Evolutionary conservation across 2,888 invertebrate genomes (phyloP), one percentile per base, ranked within the genome.

Genomic region (Tenthredo notha): DNA sequence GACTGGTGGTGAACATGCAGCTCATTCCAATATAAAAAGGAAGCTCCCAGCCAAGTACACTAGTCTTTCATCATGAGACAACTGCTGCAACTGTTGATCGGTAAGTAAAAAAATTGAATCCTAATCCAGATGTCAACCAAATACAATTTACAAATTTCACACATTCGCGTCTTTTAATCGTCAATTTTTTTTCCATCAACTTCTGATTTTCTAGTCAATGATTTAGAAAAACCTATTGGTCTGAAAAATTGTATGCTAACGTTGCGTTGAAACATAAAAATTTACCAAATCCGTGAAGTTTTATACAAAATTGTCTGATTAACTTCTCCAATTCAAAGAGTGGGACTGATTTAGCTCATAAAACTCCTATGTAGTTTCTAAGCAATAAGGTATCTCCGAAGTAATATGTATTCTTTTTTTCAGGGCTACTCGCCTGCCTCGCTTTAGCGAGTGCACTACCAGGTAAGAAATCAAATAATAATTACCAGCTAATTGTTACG

Each of bases 1-100:
- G 72, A 50, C 87, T 85, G 88, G 82, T 84, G 86, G 86, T 85
- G 87, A n/a, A 21, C 87, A 86, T 86, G 75, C 83, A 86, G 88
- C 89, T 88, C 87, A 89, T 88, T 86, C 88, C 87, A 87, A 89
- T 92, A 92, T 92, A 92, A 92, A 92, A 92, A 89, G 89, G 88
- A 88, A 86, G 74, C 84, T 83, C 33, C 29, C 85, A 84, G 67
- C 61, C 43, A 77, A 84, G 80, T 84, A 84, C 84, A 90, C 87
- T 90, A 92, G 92, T 92, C 86, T 88, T 87, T 86, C 87, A 86
- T 85, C 85, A 90, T 90, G 91, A 85, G 88, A 86, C 88, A 86
- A 86, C 86, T 88, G 86, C 89, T 86, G 88, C 90, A 89, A 86
- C 86, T 87, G 88, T 88, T 89, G 84, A 88, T 87, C 87, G 90